Evolutionary conservation across 1,140 invertebrate species (phyloP).

Genomic region (Halyomorpha halys): DNA sequence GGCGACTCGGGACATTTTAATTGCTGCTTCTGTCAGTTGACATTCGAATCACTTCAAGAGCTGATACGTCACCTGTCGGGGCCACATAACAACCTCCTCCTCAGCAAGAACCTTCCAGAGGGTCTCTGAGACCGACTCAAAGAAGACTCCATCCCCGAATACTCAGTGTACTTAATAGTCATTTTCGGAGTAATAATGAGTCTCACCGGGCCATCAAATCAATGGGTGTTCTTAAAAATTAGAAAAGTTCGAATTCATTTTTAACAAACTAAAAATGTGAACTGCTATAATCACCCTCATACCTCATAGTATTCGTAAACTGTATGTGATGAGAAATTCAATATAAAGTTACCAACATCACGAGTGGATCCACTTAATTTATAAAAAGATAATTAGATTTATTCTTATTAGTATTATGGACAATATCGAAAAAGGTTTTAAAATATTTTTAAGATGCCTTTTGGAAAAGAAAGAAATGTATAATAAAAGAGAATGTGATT

Average conservation of each 20-base stretch:
- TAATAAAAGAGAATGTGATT: slow-evolving; percentile 1
- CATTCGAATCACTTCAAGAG: slow-evolving; percentile 71
- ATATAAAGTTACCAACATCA: slow-evolving; percentile 15
- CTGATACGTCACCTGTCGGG: slow-evolving; percentile 73
- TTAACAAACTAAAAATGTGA: too few relatives aligned
- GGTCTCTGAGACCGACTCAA: slow-evolving; percentile 15
- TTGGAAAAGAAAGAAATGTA: not conserved
- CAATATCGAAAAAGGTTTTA: not conserved
- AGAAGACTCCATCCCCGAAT: not conserved
- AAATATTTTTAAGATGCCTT: too few relatives aligned
- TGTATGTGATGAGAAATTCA: slow-evolving; percentile 12
- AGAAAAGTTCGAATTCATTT: too few relatives aligned
- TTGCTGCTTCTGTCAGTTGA: slow-evolving; percentile 74
- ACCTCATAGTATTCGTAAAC: slow-evolving; percentile 13
- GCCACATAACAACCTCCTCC: slow-evolving; percentile 70
- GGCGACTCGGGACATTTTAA: slow-evolving; percentile 51
- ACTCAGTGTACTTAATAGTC: slow-evolving; percentile 11
- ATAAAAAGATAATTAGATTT: not conserved
- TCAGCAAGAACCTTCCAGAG: slow-evolving; percentile 75
- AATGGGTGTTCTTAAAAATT: too few relatives aligned
- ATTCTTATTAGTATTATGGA: slow-evolving; percentile 4
- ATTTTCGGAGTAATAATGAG: slow-evolving; percentile 3
- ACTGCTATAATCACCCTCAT: not conserved
- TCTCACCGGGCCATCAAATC: too few relatives aligned
- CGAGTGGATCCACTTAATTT: slow-evolving; percentile 5